A percentile compares a stretch with the other conserved stretches of the same genome.
phyloP scores from a whole-genome alignment of 30 jellyfish, hydroid and myxozoan species.

The Aurelia sp. region DNA sequence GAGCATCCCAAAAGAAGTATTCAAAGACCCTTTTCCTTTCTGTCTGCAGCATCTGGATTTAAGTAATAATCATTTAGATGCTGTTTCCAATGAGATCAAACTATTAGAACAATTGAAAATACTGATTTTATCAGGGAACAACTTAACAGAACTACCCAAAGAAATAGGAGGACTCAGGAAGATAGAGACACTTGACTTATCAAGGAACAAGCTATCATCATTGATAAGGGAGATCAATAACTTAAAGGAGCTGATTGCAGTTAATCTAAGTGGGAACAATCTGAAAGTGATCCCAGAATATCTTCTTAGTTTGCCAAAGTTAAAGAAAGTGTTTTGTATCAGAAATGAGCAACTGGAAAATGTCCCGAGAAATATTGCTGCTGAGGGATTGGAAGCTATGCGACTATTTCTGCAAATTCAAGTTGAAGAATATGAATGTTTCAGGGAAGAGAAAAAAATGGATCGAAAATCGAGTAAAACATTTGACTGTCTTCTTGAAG shows the following conservation, averaged over 20 bases:
- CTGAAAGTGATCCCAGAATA: slow-evolving; percentile 44
- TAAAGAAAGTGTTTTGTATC: slow-evolving; percentile 50
- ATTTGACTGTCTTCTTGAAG: slow-evolving; percentile 1
- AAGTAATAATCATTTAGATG: slow-evolving; percentile 39
- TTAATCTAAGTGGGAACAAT: slow-evolving; percentile 62
- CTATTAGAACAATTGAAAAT: slow-evolving; percentile 7
- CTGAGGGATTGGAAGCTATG: slow-evolving; percentile 69
- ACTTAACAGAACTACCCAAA: slow-evolving; percentile 19
- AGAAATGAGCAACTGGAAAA: slow-evolving; percentile 54
- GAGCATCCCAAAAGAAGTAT: slow-evolving; percentile 26
- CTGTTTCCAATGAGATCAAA: slow-evolving; percentile 13
- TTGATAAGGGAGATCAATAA: slow-evolving; percentile 28
- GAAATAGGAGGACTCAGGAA: slow-evolving; percentile 25
- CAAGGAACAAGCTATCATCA: slow-evolving; percentile 35
- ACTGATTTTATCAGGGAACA: slow-evolving; percentile 46
- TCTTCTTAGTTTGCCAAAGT: slow-evolving; percentile 60
- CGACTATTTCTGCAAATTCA: slow-evolving; percentile 37
- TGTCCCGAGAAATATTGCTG: slow-evolving; percentile 61
- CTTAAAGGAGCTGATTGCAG: slow-evolving; percentile 38
- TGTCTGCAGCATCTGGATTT: slow-evolving; percentile 45
- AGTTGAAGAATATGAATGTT: slow-evolving; percentile 53
- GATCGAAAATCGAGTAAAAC: neutral
- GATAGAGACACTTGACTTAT: slow-evolving; percentile 40
- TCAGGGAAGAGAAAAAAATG: slow-evolving; percentile 1
- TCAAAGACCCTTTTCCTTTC: slow-evolving; percentile 24